Conservation (phyloP, 1,140 invertebrate species). For the Nymphalis io region DNA sequence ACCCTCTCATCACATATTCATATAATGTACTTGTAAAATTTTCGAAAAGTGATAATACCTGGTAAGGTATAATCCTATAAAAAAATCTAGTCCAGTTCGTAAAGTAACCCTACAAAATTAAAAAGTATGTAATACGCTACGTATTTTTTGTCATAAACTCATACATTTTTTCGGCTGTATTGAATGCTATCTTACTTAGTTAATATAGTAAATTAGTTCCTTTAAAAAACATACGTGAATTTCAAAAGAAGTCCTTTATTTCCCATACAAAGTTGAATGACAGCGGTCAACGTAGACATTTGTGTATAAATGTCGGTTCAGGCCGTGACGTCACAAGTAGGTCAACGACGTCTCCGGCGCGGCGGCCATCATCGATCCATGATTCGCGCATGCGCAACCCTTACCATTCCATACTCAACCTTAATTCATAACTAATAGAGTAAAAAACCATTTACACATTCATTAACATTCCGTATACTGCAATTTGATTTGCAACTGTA, state of each 20-base stretch:
- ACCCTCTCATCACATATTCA: no score
- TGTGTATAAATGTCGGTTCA: constrained; percentile 16
- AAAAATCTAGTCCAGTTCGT: no score
- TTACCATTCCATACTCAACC: constrained; percentile 42
- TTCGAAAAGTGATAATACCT: no score
- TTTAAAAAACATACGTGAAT: not conserved
- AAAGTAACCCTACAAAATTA: no score
- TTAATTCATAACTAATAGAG: constrained; percentile 37
- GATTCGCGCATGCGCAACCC: constrained; percentile 54
- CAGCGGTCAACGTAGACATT: constrained; percentile 20
- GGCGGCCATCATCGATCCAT: constrained; percentile 64
- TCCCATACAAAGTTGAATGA: constrained; percentile 15
- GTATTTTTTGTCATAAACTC: not conserved
- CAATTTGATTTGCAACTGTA: constrained; percentile 36
- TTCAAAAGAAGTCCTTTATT: not conserved
- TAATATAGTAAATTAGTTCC: not conserved
- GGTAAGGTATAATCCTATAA: no score
- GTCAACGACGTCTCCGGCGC: constrained; percentile 67
- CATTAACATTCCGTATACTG: constrained; percentile 38
- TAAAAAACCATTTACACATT: constrained; percentile 35
- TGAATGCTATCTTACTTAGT: not conserved
- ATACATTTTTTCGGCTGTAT: not conserved
- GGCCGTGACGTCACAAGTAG: constrained; percentile 56
- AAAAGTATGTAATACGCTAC: no score
- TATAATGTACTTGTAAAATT: no score